Base-by-base conservation (phyloP, 2,113 vertebrate genomes). In the Stegastes partitus region DNA sequence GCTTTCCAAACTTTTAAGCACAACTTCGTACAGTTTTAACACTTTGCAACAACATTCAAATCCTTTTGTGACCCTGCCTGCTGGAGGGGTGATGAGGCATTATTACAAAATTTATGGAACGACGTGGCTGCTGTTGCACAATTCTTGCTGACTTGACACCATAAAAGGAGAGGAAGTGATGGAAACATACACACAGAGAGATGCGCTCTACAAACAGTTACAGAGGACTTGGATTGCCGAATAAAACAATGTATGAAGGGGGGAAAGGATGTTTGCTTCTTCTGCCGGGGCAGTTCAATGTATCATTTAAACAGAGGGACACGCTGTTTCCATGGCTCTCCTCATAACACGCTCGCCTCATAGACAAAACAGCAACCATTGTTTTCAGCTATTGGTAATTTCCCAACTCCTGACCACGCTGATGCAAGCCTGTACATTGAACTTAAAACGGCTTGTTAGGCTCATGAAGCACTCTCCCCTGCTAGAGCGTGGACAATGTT, bases 81-180 rank as follows among this genome's bases (percentile, higher is more conserved):
- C 22, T 53, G 57, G 3, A 23, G 23, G 12, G 18, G 22, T n/a
- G 55, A 57, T 22, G 45, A 80, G 58, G 34, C 50, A 65, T 22
- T 76, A 28, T 53, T 56, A 34, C 42, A 44, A 37, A 71, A 61
- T 81, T 85, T 81, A 68, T 31, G 39, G 65, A 15, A 3, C 11
- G 11, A 8, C 4, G 34, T 34, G 34, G 22, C 16, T 59, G 34
- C 9, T 16, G 56, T 23, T 70, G 61, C 67, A 81, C 58, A 39
- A 58, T n/a, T 23, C 50, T 19, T 25, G 68, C 59, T 67, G 79
- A 80, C n/a, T 54, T 12, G 15, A 58, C 10, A 34, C 73, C 68
- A 51, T 82, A 76, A 68, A 86, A 90, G 74, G 54, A 45, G 50
- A 69, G 22, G 31, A 71, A 28, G 79, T 2, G 21, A 51, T 25